Conservation (phyloP, 2,113 vertebrate species). For the Gobiocypris rarus region DNA sequence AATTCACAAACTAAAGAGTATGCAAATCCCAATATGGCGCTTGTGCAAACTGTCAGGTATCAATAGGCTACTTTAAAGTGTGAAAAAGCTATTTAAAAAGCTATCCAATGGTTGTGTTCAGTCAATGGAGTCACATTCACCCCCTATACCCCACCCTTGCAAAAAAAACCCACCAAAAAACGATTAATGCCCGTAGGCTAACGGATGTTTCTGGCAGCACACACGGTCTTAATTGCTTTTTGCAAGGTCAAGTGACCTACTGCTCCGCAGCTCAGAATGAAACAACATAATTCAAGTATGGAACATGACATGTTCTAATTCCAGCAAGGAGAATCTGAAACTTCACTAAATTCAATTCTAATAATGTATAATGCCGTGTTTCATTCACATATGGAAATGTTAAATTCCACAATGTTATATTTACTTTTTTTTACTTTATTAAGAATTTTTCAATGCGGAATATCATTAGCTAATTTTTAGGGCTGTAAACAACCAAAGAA, state of each 20-base stretch:
- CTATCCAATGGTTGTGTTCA: constrained; percentile 19
- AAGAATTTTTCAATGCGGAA: too few relatives aligned
- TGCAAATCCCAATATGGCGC: constrained; percentile 36
- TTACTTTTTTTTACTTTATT: too few relatives aligned
- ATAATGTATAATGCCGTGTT: not conserved
- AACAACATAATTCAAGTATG: constrained; percentile 25
- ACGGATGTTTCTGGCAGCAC: constrained; percentile 47
- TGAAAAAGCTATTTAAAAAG: constrained; percentile 55
- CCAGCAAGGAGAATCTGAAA: constrained; percentile 5
- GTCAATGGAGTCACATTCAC: constrained; percentile 35
- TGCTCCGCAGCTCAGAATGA: constrained; percentile 25
- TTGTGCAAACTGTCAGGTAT: constrained; percentile 43
- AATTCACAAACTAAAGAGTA: constrained; percentile 15
- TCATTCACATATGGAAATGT: not conserved
- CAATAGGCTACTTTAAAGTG: constrained; percentile 45
- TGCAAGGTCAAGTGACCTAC: constrained; percentile 46
- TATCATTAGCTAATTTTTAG: too few relatives aligned
- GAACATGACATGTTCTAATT: constrained; percentile 23
- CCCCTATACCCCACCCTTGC: too few relatives aligned
- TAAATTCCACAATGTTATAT: not conserved
- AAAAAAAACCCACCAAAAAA: too few relatives aligned
- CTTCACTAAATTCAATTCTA: not conserved
- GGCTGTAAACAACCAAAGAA: too few relatives aligned
- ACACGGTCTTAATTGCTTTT: constrained; percentile 55
- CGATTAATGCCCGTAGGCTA: constrained; percentile 43